Base-by-base conservation (phyloP, 35 echinoderm and acorn worm species). In the Ptychodera flava region DNA sequence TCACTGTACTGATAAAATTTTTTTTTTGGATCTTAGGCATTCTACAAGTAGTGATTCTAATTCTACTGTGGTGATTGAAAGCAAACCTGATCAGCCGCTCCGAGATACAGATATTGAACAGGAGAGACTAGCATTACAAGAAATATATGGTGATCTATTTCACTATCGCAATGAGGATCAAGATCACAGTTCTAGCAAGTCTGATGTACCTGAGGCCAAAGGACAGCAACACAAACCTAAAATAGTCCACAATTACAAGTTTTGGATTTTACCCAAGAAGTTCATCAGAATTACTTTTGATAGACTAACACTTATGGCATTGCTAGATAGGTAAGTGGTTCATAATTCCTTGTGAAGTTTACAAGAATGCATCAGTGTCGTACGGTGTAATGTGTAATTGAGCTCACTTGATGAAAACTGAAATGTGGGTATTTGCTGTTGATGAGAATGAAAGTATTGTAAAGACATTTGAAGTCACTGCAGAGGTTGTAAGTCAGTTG, bases 271-370 rank as follows among this genome's bases (percentile, higher is more conserved):
- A 10, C 96, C 96, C 0, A 90, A 92, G 90, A 92, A 90, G 88
- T 94, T 92, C 84, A 88, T 94, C 89, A 89, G 92, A 90, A 88
- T 98, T 35, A 98, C 87, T 31, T 94, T 92, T 90, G 95, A 98
- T 84, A 83, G 95, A 29, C 81, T 98, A 31, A 90, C 93, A 36
- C 94, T 98, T 82, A 84, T 94, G 80, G 95, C 95, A 53, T 88
- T 98, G 30, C 93, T 98, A 90, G 95, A 98, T 82, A 94, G 95
- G 92, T 97, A 52, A 78, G 94, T 29, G n/a, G n/a, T n/a, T n/a
- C n/a, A n/a, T n/a, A n/a, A n/a, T n/a, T n/a, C n/a, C n/a, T n/a
- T n/a, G n/a, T n/a, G n/a, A n/a, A n/a, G n/a, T n/a, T n/a, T n/a
- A n/a, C n/a, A n/a, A n/a, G n/a, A n/a, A n/a, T n/a, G n/a, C n/a